Conservation (phyloP, 1,140 invertebrate genomes). For the Diachasma alloeum region DNA sequence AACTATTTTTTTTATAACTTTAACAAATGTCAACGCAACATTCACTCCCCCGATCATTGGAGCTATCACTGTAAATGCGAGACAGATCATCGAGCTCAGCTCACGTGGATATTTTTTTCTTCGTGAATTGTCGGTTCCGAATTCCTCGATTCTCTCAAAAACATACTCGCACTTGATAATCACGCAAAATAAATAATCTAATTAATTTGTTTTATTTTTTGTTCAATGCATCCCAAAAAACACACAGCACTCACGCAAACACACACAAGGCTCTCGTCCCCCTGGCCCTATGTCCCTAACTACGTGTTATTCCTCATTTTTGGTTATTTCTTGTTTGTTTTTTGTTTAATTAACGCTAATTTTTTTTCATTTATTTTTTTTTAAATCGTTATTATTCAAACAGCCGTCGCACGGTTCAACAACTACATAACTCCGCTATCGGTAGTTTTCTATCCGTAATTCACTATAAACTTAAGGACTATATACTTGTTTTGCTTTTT, state of each 20-base stretch:
- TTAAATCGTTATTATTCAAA: constrained; percentile 57
- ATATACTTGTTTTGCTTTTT: constrained; percentile 47
- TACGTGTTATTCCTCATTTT: constrained; percentile 14
- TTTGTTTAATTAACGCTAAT: constrained; percentile 36
- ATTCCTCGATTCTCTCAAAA: constrained; percentile 13
- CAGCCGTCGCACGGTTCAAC: constrained; percentile 59
- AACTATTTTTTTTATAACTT: constrained; percentile 38
- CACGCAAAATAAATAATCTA: constrained; percentile 5
- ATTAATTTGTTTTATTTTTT: background rate
- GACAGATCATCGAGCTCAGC: constrained; percentile 9
- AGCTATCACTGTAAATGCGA: background rate
- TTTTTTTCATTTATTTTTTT: constrained; percentile 35
- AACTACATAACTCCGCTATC: constrained; percentile 62
- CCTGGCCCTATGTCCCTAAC: constrained; percentile 24
- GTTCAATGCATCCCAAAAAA: background rate
- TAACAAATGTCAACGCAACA: constrained; percentile 43
- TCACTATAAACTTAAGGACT: constrained; percentile 53
- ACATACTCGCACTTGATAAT: constrained; percentile 1
- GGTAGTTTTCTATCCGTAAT: constrained; percentile 36
- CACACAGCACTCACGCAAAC: background rate
- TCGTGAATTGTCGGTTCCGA: background rate
- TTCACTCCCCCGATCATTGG: background rate
- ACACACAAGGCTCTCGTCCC: constrained; percentile 11
- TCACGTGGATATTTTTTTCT: background rate
- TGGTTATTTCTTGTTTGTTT: constrained; percentile 15